Evolutionary conservation across 2,888 invertebrate genomes (phyloP).

Genomic region (Dasysyrphus tricinctus): DNA sequence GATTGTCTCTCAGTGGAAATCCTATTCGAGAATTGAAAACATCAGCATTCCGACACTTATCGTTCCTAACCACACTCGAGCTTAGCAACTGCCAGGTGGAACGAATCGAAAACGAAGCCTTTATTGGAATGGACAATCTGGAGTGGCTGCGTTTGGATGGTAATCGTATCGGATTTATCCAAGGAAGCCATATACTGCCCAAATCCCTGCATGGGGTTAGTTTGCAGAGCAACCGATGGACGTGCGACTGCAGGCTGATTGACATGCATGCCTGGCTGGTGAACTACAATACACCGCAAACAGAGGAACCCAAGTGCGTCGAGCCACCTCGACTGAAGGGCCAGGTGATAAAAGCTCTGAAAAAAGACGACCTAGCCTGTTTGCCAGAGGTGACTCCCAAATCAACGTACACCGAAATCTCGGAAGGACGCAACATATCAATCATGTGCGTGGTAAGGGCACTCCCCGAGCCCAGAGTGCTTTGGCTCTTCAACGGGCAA

Average conservation of each 20-base stretch:
- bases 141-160: slow-evolving; percentile 94
- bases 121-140: slow-evolving; percentile 90
- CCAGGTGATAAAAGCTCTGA: slow-evolving; percentile 87
- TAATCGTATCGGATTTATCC: slow-evolving; percentile 90
- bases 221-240: slow-evolving; percentile 94
- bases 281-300: slow-evolving; percentile 90
- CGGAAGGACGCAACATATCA: slow-evolving; percentile 92
- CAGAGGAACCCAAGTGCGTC: slow-evolving; percentile 90
- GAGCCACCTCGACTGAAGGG: slow-evolving; percentile 88
- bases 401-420: slow-evolving; percentile 90
- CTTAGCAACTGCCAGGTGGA: slow-evolving; percentile 92
- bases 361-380: slow-evolving; percentile 90
- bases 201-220: slow-evolving; percentile 91
- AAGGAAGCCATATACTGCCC: slow-evolving; percentile 89
- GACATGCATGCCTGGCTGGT: slow-evolving; percentile 91
- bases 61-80: slow-evolving; percentile 91
- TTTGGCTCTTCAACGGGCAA: slow-evolving; percentile 93
- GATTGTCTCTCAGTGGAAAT: slow-evolving; percentile 91
- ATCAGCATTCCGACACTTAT: slow-evolving; percentile 89
- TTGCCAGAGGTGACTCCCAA: slow-evolving; percentile 91
- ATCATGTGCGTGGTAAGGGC: slow-evolving; percentile 92
- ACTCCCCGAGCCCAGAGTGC: slow-evolving; percentile 91
- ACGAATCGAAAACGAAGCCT: slow-evolving; percentile 90
- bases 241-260: slow-evolving; percentile 92
- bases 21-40: slow-evolving; percentile 90